Percentiles rank a stretch among this genome's conserved stretches.
Evolutionary conservation across 1,140 invertebrate species (phyloP).

Genomic region (Meloidogyne floridensis): DNA sequence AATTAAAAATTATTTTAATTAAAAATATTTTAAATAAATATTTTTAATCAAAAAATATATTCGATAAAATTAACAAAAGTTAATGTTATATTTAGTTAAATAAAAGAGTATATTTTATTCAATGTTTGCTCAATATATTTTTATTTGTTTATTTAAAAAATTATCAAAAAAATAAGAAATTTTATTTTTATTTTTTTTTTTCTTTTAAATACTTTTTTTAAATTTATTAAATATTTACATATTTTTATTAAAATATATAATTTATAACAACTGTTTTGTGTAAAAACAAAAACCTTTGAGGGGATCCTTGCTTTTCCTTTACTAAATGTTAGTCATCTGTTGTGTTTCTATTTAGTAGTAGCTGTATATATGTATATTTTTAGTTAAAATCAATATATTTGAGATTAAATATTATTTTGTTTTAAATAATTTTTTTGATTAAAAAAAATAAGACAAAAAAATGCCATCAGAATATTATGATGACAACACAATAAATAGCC

Average conservation of each 20-base stretch:
- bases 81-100: background rate
- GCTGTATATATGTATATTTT: background rate
- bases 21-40: no score
- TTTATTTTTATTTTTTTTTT: no score
- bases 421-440: background rate
- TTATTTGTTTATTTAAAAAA: background rate
- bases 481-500: constrained; percentile 16
- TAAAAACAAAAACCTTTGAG: background rate
- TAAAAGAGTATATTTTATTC: background rate
- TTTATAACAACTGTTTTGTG: background rate
- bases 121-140: constrained; percentile 1
- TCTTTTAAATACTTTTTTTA: no score
- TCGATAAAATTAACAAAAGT: background rate
- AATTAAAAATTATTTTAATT: background rate
- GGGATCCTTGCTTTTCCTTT: background rate
- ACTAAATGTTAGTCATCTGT: background rate
- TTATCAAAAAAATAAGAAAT: no score
- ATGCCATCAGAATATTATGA: constrained; percentile 27
- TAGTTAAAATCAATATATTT: background rate
- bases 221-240: no score
- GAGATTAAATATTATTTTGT: no score
- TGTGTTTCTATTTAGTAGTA: background rate
- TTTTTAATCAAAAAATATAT: no score
- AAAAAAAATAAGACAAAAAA: background rate
- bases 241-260: no score